phyloP scores from a whole-genome alignment of 2,888 invertebrate genomes.

The Cephus sareptanus region DNA sequence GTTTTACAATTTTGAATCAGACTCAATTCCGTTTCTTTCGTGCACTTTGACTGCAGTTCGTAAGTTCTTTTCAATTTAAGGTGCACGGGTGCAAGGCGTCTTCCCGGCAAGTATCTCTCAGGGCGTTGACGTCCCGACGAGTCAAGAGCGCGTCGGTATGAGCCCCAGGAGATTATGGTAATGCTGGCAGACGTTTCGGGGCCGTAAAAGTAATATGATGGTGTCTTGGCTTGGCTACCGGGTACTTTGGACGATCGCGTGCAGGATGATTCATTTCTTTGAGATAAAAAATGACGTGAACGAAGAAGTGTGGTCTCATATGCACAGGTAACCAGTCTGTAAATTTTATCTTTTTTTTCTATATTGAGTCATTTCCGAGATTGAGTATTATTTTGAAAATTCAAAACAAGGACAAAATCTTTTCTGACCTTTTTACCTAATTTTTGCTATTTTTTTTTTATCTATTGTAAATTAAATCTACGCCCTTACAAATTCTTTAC shows the following conservation, averaged over 20 bases:
- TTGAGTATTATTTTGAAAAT: neutral
- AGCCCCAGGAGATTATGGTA: slow-evolving; percentile 57
- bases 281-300: slow-evolving; percentile 30
- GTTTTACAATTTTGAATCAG: neutral
- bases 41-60: neutral
- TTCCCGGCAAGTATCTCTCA: slow-evolving; percentile 22
- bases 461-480: neutral
- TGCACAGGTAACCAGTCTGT: neutral
- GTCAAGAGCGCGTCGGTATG: slow-evolving; percentile 10
- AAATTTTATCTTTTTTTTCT: neutral
- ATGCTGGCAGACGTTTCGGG: slow-evolving; percentile 58
- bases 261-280: slow-evolving; percentile 51
- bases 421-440: neutral
- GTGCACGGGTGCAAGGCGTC: neutral
- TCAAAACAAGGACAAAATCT: neutral
- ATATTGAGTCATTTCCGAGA: neutral
- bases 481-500: neutral
- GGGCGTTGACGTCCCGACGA: slow-evolving; percentile 34
- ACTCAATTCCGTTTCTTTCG: neutral
- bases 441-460: neutral
- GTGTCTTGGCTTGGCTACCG: slow-evolving; percentile 55
- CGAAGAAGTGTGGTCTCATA: neutral
- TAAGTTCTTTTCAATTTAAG: neutral
- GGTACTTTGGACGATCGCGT: slow-evolving; percentile 52
- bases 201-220: slow-evolving; percentile 60